Conservation (phyloP, 1,140 invertebrate species). For the Drosophila miranda region DNA sequence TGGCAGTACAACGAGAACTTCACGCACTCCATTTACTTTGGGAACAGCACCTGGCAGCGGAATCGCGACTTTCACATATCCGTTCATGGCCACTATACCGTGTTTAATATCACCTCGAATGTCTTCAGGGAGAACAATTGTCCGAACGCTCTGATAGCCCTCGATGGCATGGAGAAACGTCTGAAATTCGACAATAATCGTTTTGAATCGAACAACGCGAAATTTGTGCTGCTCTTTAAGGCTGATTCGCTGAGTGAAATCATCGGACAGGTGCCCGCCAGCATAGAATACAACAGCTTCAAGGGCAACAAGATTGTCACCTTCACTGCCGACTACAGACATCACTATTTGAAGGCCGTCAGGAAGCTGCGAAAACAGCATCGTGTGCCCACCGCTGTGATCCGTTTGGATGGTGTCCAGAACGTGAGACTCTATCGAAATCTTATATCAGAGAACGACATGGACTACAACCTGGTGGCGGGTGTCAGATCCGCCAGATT, state of each 20-base stretch:
- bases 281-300: slow-evolving; percentile 91
- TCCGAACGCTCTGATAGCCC: slow-evolving; percentile 90
- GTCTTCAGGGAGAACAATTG: slow-evolving; percentile 94
- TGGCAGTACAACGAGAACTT: slow-evolving; percentile 98
- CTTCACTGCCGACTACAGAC: slow-evolving; percentile 51
- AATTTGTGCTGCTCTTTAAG: slow-evolving; percentile 94
- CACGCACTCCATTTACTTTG: slow-evolving; percentile 93
- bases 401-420: slow-evolving; percentile 97
- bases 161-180: slow-evolving; percentile 98
- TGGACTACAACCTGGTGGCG: slow-evolving; percentile 96
- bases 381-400: slow-evolving; percentile 89
- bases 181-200: slow-evolving; percentile 90
- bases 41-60: slow-evolving; percentile 92
- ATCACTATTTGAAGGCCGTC: slow-evolving; percentile 51
- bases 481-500: slow-evolving; percentile 94
- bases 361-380: slow-evolving; percentile 57
- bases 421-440: slow-evolving; percentile 96
- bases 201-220: slow-evolving; percentile 91
- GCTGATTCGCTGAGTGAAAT: slow-evolving; percentile 97
- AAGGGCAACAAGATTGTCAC: slow-evolving; percentile 86
- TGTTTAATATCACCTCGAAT: slow-evolving; percentile 92
- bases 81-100: slow-evolving; percentile 95
- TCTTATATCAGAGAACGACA: slow-evolving; percentile 92
- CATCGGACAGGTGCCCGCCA: slow-evolving; percentile 90
- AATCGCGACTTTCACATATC: slow-evolving; percentile 94